Base-by-base conservation (phyloP, 2,888 invertebrate species). In the Oxyteleia sp. region DNA sequence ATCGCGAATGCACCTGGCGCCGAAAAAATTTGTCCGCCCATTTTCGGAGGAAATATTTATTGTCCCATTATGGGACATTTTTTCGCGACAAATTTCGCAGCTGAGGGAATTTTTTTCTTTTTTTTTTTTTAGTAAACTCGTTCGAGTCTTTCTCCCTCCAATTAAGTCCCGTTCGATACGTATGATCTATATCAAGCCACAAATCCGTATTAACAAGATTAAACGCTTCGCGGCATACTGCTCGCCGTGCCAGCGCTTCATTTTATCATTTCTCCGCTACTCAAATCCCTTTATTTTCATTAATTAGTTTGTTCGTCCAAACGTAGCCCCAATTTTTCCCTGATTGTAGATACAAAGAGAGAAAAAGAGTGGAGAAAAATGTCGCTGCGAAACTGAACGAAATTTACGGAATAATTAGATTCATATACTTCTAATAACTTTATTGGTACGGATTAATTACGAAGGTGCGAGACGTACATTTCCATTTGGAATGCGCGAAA, bases 181-280 rank as follows among this genome's bases (percentile, higher is more conserved):
- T 82, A 84, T 74, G 75, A 84, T 76, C 81, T 78, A 81, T 78
- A 84, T 64, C 78, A 84, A 81, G 78, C 84, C 79, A 79, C 83
- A 83, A 83, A 83, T 82, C 82, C 87, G 88, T 84, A 85, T 85
- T 84, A 86, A 78, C 87, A 86, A 87, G 87, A 89, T 88, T 89
- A 87, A 89, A 88, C 86, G 82, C 87, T 79, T 78, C 81, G 84
- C 81, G 76, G 79, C 79, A 80, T 84, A 72, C 61, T 61, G 68
- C 59, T 61, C 61, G 71, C 7, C 63, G 16, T 55, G 55, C 43
- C 78, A 55, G 66, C 53, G 57, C 41, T 75, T 76, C 76, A 76
- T 76, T 80, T 81, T 81, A 81, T 78, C 68, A 81, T 81, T 78
- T 78, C 75, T 71, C 75, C 49, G 64, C 61, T 41, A 57, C 72